Conservation (phyloP, 2,113 vertebrate species). For the Neogobius melanostomus region DNA sequence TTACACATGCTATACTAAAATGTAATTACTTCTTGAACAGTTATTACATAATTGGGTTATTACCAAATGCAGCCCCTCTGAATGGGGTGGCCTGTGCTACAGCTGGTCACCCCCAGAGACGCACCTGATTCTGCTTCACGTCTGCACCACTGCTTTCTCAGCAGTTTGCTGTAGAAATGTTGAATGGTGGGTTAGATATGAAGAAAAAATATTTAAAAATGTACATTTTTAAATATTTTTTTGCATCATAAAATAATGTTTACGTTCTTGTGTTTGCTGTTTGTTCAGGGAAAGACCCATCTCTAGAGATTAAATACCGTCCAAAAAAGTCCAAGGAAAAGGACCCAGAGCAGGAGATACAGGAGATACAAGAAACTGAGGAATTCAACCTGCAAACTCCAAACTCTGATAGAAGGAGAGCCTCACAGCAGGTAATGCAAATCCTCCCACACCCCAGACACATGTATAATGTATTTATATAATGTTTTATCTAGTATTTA, state of each 20-base stretch:
- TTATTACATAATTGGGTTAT: no score
- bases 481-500: background rate
- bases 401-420: constrained; percentile 67
- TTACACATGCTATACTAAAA: no score
- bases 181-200: no score
- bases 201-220: no score
- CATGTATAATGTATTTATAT: background rate
- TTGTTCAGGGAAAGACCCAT: constrained; percentile 74
- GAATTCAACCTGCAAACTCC: constrained; percentile 42
- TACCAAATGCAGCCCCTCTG: no score
- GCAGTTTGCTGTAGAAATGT: no score
- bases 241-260: background rate
- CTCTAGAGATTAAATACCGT: constrained; percentile 86
- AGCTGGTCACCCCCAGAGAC: no score
- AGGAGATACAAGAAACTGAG: constrained; percentile 55
- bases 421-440: constrained; percentile 70
- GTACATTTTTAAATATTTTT: background rate
- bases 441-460: background rate
- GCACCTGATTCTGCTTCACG: no score
- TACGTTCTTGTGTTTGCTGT: background rate
- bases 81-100: no score
- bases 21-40: no score
- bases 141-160: no score
- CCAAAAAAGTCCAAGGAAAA: constrained; percentile 81
- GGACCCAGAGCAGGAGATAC: constrained; percentile 63